Base-by-base conservation (phyloP, 2,797 vertebrate genomes). In the Sebastes matsubarae region DNA sequence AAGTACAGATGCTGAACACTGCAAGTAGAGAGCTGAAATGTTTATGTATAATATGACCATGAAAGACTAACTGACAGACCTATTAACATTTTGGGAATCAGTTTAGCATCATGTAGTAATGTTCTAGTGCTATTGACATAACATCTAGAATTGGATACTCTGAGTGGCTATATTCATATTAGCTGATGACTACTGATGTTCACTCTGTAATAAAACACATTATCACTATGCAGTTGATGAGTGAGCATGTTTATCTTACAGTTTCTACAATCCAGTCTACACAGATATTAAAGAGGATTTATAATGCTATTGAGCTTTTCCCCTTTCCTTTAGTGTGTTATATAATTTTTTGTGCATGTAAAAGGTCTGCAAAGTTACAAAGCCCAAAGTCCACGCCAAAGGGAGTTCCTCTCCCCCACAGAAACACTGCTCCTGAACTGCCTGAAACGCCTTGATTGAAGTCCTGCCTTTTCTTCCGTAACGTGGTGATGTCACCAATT, bases 151-250 rank as follows among this genome's bases (percentile, higher is more conserved):
- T 22, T 59, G 42, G 20, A 63, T 22, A 22, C 52, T 20, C 12
- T 12, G 32, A 46, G 8, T 22, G 14, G 18, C 1, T 11, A 4
- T 16, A 11, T 27, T 75, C 13, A 38, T 59, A 34, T 59, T 12
- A 42, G 30, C 30, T 75, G 16, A 25, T 46, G 55, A 70, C 42
- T 67, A 6, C 38, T 22, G 14, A 77, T 70, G 24, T 52, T 50
- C 20, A 66, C 20, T 70, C 24, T 81, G 54, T n/a, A 72, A 69
- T 72, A 46, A 72, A 78, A 54, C 29, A 58, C n/a, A 32, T 65
- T 64, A 30, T 78, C 55, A 50, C 57, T 42, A 34, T 24, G 14
- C 32, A 65, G 24, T 13, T 54, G 32, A 64, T 68, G 20, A 6
- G 1, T 68, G 3, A 7, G 27, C 2, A 4, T 42, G 27, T 50